Evolutionary conservation across 2,113 vertebrate species (phyloP).

Genomic region (Myrmecophaga tridactyla): DNA sequence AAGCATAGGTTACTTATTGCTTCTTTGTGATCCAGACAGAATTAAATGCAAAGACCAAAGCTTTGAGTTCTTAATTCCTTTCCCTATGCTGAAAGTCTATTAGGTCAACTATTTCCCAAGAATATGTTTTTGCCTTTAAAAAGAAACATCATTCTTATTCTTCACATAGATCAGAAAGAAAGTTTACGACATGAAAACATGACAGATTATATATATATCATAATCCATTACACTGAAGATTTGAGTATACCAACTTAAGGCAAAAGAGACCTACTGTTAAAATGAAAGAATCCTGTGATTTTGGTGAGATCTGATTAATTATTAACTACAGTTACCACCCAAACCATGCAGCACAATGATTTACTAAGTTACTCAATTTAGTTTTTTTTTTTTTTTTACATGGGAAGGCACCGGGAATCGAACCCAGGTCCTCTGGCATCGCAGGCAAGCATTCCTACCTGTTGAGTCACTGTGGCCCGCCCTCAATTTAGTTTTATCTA

Average conservation of each 20-base stretch:
- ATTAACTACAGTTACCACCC: background rate
- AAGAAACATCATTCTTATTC: background rate
- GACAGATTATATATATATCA: background rate
- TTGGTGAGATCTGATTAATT: background rate
- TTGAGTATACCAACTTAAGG: background rate
- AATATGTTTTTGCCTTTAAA: background rate
- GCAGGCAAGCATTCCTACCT: too few relatives aligned
- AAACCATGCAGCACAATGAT: background rate
- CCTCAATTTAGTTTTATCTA: too few relatives aligned
- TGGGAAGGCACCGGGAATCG: too few relatives aligned
- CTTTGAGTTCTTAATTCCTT: background rate
- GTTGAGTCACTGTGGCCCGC: too few relatives aligned
- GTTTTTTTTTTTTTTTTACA: too few relatives aligned
- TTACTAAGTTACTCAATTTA: background rate
- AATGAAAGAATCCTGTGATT: background rate
- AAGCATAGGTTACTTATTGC: background rate
- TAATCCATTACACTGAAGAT: background rate
- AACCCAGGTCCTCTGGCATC: too few relatives aligned
- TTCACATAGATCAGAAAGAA: background rate
- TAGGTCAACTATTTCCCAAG: background rate
- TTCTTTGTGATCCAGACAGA: conserved; percentile 14
- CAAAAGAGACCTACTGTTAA: background rate
- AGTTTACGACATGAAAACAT: background rate
- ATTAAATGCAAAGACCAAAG: conserved; percentile 4
- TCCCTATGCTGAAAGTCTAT: background rate